A percentile compares a stretch with the other conserved stretches of the same genome.
Evolutionary conservation across 1,140 invertebrate genomes (phyloP).

Genomic region (Drosophila setifemur): DNA sequence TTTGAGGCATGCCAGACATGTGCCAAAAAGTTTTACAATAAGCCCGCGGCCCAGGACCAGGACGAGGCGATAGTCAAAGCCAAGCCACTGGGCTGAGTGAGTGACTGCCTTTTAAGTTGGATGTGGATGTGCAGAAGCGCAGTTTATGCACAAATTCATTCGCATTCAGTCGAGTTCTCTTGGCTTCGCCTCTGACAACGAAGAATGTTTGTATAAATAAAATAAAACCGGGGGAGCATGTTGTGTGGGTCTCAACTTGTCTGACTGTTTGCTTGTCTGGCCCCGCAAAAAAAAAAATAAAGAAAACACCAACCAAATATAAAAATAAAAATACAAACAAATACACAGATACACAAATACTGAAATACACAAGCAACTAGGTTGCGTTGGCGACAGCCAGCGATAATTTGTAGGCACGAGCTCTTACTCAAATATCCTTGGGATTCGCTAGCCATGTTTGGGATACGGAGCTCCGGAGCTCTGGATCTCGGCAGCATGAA

Average conservation of each 20-base stretch:
- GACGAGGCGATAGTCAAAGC: slow-evolving; percentile 38
- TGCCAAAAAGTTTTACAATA: slow-evolving; percentile 79
- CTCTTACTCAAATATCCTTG: slow-evolving; percentile 31
- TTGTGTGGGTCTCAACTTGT: slow-evolving; percentile 31
- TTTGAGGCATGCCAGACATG: slow-evolving; percentile 66
- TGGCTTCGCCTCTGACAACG: slow-evolving; percentile 23
- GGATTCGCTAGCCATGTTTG: slow-evolving; percentile 51
- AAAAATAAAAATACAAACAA: not conserved
- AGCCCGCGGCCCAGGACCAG: slow-evolving; percentile 51
- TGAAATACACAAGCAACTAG: slow-evolving; percentile 26
- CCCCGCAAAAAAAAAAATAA: slow-evolving; percentile 9
- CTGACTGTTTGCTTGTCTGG: slow-evolving; percentile 57
- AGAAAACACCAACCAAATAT: slow-evolving; percentile 1
- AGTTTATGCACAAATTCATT: slow-evolving; percentile 74
- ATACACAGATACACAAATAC: not conserved
- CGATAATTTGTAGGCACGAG: slow-evolving; percentile 69
- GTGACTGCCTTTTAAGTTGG: slow-evolving; percentile 38
- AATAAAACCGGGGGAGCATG: slow-evolving; percentile 2
- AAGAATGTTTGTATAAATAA: slow-evolving; percentile 45
- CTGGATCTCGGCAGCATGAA: slow-evolving; percentile 34
- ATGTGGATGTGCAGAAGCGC: slow-evolving; percentile 64
- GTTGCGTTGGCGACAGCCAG: slow-evolving; percentile 36
- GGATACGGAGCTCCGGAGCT: not conserved
- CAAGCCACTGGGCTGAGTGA: slow-evolving; percentile 31
- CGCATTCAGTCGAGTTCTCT: slow-evolving; percentile 44